Percentiles rank a stretch among this genome's conserved stretches.
phyloP scores from a whole-genome alignment of 2,797 vertebrate genomes.

The Astyanax mexicanus region DNA sequence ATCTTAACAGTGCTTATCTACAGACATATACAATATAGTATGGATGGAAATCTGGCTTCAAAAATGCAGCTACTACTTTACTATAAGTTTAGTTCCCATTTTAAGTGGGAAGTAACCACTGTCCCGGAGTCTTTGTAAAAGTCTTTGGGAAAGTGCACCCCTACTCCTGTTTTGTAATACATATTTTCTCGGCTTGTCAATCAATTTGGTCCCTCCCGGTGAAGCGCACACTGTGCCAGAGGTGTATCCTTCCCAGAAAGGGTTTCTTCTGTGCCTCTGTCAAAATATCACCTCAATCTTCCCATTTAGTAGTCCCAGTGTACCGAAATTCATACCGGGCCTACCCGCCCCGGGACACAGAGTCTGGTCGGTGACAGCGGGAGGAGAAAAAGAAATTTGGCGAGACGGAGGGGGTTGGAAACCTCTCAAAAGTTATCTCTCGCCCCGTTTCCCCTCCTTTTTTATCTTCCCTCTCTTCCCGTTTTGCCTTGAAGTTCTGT shows the following conservation, averaged over 20 bases:
- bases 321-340: conserved; percentile 17
- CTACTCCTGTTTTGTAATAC: background rate
- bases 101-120: background rate
- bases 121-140: no score
- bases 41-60: no score
- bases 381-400: conserved; percentile 6
- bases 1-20: no score
- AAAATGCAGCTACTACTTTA: background rate
- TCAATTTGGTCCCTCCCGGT: conserved; percentile 2
- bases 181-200: conserved; percentile 4
- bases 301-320: conserved; percentile 12
- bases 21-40: no score
- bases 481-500: conserved; percentile 37
- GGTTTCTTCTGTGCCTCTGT: conserved; percentile 7
- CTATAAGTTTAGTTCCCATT: background rate
- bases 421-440: conserved; percentile 48
- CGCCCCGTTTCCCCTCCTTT: conserved; percentile 1
- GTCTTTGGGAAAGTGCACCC: background rate
- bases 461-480: conserved; percentile 30
- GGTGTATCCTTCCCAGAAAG: conserved; percentile 3
- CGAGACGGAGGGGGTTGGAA: conserved; percentile 9
- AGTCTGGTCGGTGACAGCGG: conserved; percentile 29
- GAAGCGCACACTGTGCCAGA: background rate
- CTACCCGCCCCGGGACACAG: conserved; percentile 24
- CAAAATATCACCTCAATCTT: conserved; percentile 15